These are phyloP conservation scores for Zaprionus camerounensis DNA, from an alignment of 1,140 invertebrate species.

Conservation along the genomic window DNA sequence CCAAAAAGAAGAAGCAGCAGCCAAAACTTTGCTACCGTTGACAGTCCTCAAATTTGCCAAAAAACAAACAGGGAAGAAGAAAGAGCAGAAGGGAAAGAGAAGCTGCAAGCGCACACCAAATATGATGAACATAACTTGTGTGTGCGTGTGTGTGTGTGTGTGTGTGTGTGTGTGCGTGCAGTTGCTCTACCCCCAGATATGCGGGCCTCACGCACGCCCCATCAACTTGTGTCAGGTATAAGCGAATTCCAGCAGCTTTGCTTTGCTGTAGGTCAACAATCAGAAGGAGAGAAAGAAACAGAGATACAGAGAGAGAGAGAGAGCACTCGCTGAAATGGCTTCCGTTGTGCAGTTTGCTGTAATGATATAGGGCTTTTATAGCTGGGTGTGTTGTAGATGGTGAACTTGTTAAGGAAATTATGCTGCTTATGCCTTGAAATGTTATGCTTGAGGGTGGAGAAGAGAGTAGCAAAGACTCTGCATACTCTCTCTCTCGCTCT, in stretches of 20 bases:
- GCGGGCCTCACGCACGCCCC: conserved; percentile 38
- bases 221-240: conserved; percentile 33
- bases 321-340: conserved; percentile 41
- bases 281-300: not conserved
- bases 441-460: not conserved
- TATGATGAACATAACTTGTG: conserved; percentile 65
- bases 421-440: not conserved
- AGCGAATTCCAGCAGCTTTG: conserved; percentile 69
- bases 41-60: conserved; percentile 64
- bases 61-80: conserved; percentile 13
- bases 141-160: conserved; percentile 41
- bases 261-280: conserved; percentile 44
- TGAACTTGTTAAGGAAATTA: not conserved
- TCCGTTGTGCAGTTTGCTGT: conserved; percentile 49
- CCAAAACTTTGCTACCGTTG: conserved; percentile 60
- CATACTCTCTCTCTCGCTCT: too few species aligned
- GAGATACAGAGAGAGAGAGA: not conserved
- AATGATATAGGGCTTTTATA: not conserved
- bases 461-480: too few species aligned
- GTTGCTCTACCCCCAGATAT: conserved; percentile 43
- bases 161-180: conserved; percentile 66
- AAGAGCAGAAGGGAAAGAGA: conserved; percentile 10
- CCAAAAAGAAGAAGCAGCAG: not conserved
- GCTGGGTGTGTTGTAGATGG: too few species aligned
- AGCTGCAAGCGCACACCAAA: not conserved